Percentiles rank a stretch among this genome's conserved stretches.
Conservation (phyloP, 2,113 vertebrate species). For the Passer domesticus region DNA sequence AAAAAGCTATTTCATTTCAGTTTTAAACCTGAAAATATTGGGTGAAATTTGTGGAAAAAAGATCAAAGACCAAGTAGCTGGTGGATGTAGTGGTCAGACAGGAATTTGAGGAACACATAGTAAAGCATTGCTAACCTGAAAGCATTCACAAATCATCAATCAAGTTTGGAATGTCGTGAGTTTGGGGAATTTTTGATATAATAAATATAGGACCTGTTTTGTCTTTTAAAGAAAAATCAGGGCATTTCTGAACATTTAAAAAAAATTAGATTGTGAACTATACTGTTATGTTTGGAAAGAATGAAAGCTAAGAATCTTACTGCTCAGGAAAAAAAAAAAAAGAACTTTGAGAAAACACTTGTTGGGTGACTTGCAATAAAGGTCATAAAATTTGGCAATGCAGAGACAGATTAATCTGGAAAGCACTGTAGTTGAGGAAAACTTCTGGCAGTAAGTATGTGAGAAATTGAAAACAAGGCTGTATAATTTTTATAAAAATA, state of each 20-base stretch:
- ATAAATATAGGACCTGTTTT: slow-evolving; percentile 27
- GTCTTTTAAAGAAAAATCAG: slow-evolving; percentile 14
- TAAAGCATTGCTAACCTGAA: not conserved
- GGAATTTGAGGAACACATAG: not conserved
- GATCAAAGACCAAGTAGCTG: slow-evolving; percentile 1
- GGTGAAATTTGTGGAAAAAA: slow-evolving; percentile 5
- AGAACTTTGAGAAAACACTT: slow-evolving; percentile 9
- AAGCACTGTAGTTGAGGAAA: slow-evolving; percentile 10
- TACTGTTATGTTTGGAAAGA: slow-evolving; percentile 46
- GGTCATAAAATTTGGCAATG: slow-evolving; percentile 3
- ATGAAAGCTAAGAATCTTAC: not conserved
- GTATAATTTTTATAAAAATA: not conserved
- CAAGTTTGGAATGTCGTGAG: slow-evolving; percentile 27
- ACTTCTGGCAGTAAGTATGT: not conserved
- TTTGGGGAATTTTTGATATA: slow-evolving; percentile 5
- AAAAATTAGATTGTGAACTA: not conserved
- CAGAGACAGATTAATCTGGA: slow-evolving; percentile 19
- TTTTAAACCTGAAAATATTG: not conserved
- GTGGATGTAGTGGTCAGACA: not conserved
- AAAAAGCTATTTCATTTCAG: not conserved
- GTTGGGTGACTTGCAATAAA: slow-evolving; percentile 20
- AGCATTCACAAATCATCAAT: slow-evolving; percentile 24
- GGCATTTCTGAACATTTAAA: not conserved
- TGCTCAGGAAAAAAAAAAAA: not conserved
- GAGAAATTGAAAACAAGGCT: slow-evolving; percentile 19